Base-by-base conservation (phyloP, 2,797 vertebrate genomes). In the Gadopsis marmoratus region DNA sequence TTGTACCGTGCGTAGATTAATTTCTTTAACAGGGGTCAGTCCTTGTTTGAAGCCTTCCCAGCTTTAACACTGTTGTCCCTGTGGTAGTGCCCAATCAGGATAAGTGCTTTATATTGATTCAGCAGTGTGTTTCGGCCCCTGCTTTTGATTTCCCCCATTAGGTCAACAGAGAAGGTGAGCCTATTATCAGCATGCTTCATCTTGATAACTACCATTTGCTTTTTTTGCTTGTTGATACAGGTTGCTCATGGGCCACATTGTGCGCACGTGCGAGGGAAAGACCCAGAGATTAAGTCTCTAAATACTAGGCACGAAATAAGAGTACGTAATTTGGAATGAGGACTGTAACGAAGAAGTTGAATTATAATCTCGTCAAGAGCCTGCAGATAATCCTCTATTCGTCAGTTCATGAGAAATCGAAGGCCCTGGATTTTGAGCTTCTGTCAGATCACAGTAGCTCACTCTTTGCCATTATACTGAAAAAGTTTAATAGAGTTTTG, bases 71-170 rank as follows among this genome's bases (percentile, higher is more conserved):
- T 55, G 78, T 81, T 88, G 86, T 91, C 86, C 81, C 87, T 77
- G 79, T 71, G 59, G 88, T 88, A 79, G 91, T 78, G 88, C 51
- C 89, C 93, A 94, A 94, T 96, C 93, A 93, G 81, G 80, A 83
- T 94, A 94, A 95, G 94, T 94, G 93, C 87, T 90, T 85, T 67
- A 81, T 91, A 95, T 94, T 50, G 93, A 95, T 95, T 92, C 74
- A 71, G 78, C 65, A 62, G 87, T 88, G 85, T 81, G 85, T 75
- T 87, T 83, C 85, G 83, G 89, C 70, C 84, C 55, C 65, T 89
- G 80, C 89, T 88, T 94, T 91, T 93, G 91, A 93, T 92, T 92
- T 88, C 45, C 51, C 76, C 89, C 87, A 89, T 92, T 92, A 90
- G 90, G 91, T 94, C 91, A 94, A 88, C 71, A 76, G 75, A 85